Evolutionary conservation across 2,113 vertebrate species (phyloP), one percentile per base, ranked within the genome.

Genomic region (Bambusicola thoracicus): DNA sequence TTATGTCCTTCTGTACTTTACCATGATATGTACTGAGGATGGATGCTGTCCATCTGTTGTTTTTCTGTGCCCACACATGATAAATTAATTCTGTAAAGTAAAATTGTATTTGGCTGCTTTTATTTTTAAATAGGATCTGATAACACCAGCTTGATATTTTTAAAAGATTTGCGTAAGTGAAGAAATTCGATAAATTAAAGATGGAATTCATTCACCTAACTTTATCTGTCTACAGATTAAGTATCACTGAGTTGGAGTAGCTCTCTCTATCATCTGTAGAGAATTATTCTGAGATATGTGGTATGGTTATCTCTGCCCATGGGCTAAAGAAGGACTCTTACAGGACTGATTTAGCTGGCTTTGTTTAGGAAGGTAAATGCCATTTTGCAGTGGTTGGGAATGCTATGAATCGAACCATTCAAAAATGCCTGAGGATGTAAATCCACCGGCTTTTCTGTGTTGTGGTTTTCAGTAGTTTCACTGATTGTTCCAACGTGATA

Each of bases 191-290:
- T 12, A 69, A 69, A 59, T 66, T 40, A 86, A 79, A 58, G 56
- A 63, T 85, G 48, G 55, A 85, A 85, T 85, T 79, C 2, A 67
- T 94, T 75, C 62, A 79, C 41, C 32, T 81, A 32, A 75, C 48
- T 85, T 94, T 78, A 40, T 84, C 65, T 74, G 27, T 78, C 43
- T 93, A 74, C 94, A 94, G 84, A 63, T 55, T 27, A 58, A 73
- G 10, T 11, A 11, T 41, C 46, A 75, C 38, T 36, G 40, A 79
- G 62, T 63, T 80, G 67, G 4, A 22, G 51, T 8, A 81, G 32
- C 51, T 59, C 48, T 69, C 48, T 69, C 30, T 59, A 1, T 68
- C 20, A 14, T 49, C 66, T 85, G 63, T 70, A 36, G 32, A 38
- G 65, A 74, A 84, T 25, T n/a, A 72, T 69, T 81, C 59, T 74